Base-by-base conservation (phyloP, 2,113 vertebrate species). In the Gallinago paraguaiae region DNA sequence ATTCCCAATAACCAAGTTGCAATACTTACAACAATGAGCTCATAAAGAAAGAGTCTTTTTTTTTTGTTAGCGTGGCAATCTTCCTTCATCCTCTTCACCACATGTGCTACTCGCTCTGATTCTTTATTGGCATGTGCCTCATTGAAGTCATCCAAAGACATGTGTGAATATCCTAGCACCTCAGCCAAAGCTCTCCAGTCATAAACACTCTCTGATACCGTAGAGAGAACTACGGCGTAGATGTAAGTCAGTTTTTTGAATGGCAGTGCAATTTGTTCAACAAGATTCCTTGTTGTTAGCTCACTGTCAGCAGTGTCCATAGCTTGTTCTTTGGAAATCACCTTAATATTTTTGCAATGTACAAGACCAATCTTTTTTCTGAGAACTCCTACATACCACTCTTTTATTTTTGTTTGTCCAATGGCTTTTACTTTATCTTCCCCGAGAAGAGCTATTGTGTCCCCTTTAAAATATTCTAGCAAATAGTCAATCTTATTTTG, bases 391-490 rank as follows among this genome's bases (percentile, higher is more conserved):
- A 99, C 98, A 5, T 99, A 99, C 99, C 99, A 99, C 67, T 99
- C 99, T 95, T 99, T 99, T 24, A 98, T 97, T 97, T 99, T 99
- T n/a, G 97, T 98, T 90, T 99, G 99, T 25, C 99, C 99, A 31
- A 99, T 98, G 61, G 98, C 99, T 97, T 97, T 99, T n/a, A 99
- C 97, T 8, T 98, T 98, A 31, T 98, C 98, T 97, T 98, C 98
- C 35, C 99, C 98, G 53, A 99, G 98, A 94, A 99, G 98, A 48
- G 98, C 99, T 93, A 99, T 97, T 7, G 98, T 99, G 91, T 99
- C 99, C 5, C 99, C 99, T 97, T 99, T 99, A 94, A 99, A 99
- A 97, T 99, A 99, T 85, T 99, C 99, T 88, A 99, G 96, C 46
- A 99, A 98, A 94, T 99, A 99, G 3, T 99, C 98, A 56, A 99